These are phyloP conservation scores for Diplodus sargus DNA, from an alignment of 2,797 vertebrate species.

Conservation along the genomic window DNA sequence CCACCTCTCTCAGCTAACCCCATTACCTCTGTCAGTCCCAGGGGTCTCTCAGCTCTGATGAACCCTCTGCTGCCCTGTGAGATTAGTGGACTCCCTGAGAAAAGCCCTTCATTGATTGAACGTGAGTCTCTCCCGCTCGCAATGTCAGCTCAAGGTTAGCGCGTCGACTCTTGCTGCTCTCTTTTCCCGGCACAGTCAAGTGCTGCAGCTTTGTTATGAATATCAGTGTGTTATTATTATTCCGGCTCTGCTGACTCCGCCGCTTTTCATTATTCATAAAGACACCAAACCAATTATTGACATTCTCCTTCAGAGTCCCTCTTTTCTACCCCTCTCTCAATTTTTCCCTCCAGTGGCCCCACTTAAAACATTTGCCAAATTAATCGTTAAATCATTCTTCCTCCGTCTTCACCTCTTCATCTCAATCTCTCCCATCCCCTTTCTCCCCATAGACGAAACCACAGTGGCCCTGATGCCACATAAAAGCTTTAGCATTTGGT, in stretches of 20 bases:
- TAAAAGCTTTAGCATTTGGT: conserved; percentile 60
- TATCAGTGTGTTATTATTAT: conserved; percentile 61
- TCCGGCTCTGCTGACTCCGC: conserved; percentile 58
- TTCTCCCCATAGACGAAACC: conserved; percentile 41
- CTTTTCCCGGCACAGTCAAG: conserved; percentile 36
- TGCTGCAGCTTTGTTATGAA: conserved; percentile 62
- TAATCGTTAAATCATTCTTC: conserved; percentile 63
- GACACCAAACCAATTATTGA: conserved; percentile 59
- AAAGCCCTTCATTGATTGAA: conserved; percentile 80
- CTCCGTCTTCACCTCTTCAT: conserved; percentile 32
- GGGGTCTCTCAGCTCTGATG: conserved; percentile 76
- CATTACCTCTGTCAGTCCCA: conserved; percentile 77
- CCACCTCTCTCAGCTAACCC: conserved; percentile 63
- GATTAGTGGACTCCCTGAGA: conserved; percentile 84
- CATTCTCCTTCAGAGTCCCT: conserved; percentile 48
- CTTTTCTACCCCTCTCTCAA: conserved; percentile 16
- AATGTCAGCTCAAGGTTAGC: conserved; percentile 83
- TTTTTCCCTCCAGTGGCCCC: conserved; percentile 35
- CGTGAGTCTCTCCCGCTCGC: conserved; percentile 62
- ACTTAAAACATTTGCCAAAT: conserved; percentile 60
- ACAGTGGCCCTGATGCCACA: conserved; percentile 61
- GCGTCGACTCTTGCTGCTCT: conserved; percentile 37
- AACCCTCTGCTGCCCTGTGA: conserved; percentile 77
- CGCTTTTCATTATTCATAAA: conserved; percentile 70
- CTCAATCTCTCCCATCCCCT: conserved; percentile 43